phyloP scores from a whole-genome alignment of 2,797 vertebrate genomes.

The Pseudochirops corinnae region DNA sequence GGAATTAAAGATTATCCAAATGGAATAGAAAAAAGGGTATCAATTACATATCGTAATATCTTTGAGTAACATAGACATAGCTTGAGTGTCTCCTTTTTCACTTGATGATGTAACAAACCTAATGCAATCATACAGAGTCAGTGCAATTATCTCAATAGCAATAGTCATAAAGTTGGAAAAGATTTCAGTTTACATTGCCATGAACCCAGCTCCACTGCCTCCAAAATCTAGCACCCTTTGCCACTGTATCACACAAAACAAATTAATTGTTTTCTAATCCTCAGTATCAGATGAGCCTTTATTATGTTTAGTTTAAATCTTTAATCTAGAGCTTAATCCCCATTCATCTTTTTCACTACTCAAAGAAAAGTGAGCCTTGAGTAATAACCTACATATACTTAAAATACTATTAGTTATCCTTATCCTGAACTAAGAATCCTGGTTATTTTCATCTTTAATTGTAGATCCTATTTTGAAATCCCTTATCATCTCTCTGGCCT shows the following conservation, averaged over 20 bases:
- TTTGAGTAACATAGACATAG: neutral
- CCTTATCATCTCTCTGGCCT: neutral
- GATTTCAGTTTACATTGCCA: neutral
- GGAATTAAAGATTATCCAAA: neutral
- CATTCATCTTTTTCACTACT: conserved; percentile 6
- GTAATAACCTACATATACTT: conserved; percentile 17
- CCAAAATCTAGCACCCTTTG: neutral
- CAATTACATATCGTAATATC: neutral
- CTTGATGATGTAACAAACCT: neutral
- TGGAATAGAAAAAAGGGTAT: neutral
- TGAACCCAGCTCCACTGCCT: neutral
- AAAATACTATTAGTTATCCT: conserved; percentile 26
- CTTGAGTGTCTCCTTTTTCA: neutral
- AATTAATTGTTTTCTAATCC: conserved; percentile 14
- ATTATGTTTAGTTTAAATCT: conserved; percentile 12
- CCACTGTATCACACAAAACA: neutral
- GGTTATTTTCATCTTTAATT: conserved; percentile 37
- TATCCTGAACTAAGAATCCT: conserved; percentile 50
- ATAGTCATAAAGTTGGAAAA: neutral
- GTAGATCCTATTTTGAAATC: conserved; percentile 20
- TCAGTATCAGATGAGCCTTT: neutral
- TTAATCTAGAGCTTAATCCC: conserved; percentile 2
- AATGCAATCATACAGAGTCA: neutral
- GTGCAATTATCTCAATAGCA: neutral
- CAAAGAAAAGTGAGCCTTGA: neutral